A percentile compares a stretch with the other conserved stretches of the same genome.
phyloP scores from a whole-genome alignment of 2,797 vertebrate genomes.

The Hylomyscus alleni region DNA sequence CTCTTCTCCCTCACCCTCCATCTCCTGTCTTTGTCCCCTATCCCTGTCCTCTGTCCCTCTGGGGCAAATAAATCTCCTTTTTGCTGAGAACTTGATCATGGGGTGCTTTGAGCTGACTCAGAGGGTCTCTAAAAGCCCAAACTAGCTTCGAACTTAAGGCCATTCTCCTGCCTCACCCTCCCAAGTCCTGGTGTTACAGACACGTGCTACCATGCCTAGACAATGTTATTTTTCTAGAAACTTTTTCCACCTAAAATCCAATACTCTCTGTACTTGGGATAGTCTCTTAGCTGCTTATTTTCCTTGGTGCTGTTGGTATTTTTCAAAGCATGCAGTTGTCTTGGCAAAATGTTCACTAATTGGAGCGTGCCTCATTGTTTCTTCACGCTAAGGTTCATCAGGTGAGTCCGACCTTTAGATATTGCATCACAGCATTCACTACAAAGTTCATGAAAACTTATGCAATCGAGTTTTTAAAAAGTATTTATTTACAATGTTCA shows the following conservation, averaged over 20 bases:
- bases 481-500: not conserved
- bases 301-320: not conserved
- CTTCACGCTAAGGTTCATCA: slow-evolving; percentile 10
- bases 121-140: not conserved
- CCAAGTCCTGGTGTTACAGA: not conserved
- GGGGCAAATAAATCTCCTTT: not conserved
- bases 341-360: not conserved
- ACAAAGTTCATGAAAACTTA: not conserved
- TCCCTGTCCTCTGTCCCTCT: not conserved
- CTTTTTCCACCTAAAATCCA: not conserved
- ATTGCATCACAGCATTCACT: not conserved
- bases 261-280: not conserved
- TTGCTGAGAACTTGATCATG: not conserved
- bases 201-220: not conserved
- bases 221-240: not conserved
- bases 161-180: not conserved
- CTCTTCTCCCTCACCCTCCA: not conserved
- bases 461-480: not conserved
- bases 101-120: not conserved
- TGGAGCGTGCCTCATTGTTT: not conserved
- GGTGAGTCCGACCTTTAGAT: not conserved
- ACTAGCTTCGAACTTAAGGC: not conserved
- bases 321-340: not conserved
- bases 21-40: not conserved
- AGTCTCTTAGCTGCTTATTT: not conserved